A percentile compares a stretch with the other conserved stretches of the same genome.
phyloP scores from a whole-genome alignment of 2,797 vertebrate genomes.

The Mormyrus proboscirostris region DNA sequence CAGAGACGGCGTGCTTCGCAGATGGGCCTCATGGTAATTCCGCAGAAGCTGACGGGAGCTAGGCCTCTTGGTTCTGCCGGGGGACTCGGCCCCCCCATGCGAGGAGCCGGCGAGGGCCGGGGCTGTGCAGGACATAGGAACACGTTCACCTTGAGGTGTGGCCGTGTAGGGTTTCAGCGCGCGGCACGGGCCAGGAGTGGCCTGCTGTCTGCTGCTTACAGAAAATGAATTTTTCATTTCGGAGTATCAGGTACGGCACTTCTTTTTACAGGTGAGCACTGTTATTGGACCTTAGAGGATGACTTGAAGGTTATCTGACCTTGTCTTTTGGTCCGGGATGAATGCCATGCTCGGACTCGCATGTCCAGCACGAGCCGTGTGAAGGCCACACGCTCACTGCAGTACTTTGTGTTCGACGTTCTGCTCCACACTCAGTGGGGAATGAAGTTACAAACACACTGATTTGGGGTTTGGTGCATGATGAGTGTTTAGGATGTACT shows the following conservation, averaged over 20 bases:
- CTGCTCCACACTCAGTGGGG: background rate
- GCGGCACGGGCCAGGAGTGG: slow-evolving; percentile 8
- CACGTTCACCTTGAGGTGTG: slow-evolving; percentile 20
- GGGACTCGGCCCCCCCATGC: background rate
- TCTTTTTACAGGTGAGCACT: slow-evolving; percentile 8
- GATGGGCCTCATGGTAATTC: background rate
- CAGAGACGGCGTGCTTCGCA: background rate
- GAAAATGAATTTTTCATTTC: slow-evolving; percentile 22
- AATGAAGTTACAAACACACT: background rate
- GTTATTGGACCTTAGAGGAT: slow-evolving; percentile 1
- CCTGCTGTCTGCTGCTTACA: slow-evolving; percentile 2
- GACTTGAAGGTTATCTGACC: slow-evolving; percentile 8
- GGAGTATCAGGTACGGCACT: slow-evolving; percentile 9
- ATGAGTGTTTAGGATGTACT: background rate
- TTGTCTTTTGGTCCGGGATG: background rate
- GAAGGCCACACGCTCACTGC: background rate
- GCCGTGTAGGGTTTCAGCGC: slow-evolving; percentile 1
- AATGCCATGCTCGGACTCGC: background rate
- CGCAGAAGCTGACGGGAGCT: no score
- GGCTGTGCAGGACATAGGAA: background rate
- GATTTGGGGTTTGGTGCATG: background rate
- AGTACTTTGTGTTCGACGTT: background rate
- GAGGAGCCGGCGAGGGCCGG: background rate
- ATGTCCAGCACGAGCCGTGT: background rate
- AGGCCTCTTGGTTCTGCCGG: background rate